A percentile compares a stretch with the other conserved stretches of the same genome.
phyloP scores from a whole-genome alignment of 2,888 invertebrate species.

The Branchellion lobata region DNA sequence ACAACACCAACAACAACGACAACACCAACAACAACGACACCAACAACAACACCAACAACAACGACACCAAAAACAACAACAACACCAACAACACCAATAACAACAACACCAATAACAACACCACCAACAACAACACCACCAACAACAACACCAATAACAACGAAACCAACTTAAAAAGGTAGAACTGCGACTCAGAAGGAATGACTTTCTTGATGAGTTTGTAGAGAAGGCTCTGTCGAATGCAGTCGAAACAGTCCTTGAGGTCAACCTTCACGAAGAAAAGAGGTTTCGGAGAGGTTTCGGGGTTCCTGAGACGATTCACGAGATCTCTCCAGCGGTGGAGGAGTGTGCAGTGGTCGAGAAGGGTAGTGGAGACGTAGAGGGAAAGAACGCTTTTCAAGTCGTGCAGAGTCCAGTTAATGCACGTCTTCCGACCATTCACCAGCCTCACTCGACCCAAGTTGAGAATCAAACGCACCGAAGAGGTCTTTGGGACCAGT shows the following conservation, averaged over 20 bases:
- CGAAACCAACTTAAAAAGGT: neutral
- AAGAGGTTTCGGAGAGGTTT: neutral
- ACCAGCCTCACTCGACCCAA: neutral
- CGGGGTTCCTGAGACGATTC: neutral
- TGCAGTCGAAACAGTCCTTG: neutral
- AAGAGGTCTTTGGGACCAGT: neutral
- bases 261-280: neutral
- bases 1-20: too few species aligned
- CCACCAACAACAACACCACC: too few species aligned
- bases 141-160: too few species aligned
- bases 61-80: neutral
- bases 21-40: too few species aligned
- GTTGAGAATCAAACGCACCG: neutral
- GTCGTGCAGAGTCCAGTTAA: neutral
- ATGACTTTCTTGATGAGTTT: neutral
- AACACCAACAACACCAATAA: neutral
- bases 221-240: neutral
- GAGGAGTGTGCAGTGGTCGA: neutral
- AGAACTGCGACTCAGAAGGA: neutral
- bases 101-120: too few species aligned
- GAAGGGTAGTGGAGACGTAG: neutral
- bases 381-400: neutral
- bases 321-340: neutral
- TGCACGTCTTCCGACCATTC: neutral
- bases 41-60: too few species aligned